A percentile compares a stretch with the other conserved stretches of the same genome.
Evolutionary conservation across 53 echinoderm and acorn worm genomes (phyloP).

Genomic region (Holothuria leucospilota): DNA sequence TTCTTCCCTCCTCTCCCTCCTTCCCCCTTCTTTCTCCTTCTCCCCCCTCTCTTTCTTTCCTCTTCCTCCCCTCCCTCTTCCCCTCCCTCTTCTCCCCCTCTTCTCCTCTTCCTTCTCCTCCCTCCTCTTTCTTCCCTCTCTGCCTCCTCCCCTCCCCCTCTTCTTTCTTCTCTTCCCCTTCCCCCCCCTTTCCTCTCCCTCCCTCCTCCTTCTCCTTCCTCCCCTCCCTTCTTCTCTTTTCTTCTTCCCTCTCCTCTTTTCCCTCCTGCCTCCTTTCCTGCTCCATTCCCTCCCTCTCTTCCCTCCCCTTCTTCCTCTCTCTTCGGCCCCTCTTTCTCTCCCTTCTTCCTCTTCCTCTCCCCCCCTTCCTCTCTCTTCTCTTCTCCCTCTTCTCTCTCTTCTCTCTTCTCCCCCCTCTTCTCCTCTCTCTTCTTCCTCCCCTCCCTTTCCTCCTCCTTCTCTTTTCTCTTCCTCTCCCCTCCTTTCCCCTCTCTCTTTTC

Average conservation of each 20-base stretch:
- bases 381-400: neutral
- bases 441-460: too few relatives aligned
- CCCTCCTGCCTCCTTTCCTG: neutral
- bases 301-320: neutral
- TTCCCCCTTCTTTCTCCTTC: too few relatives aligned
- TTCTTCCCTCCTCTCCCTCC: neutral
- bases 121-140: neutral
- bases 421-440: too few relatives aligned
- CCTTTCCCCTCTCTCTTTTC: too few relatives aligned
- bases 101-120: neutral
- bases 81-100: neutral
- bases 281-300: too few relatives aligned
- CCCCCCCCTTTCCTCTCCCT: neutral
- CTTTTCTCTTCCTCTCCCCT: neutral
- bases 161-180: neutral
- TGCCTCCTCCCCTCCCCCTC: neutral
- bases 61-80: neutral
- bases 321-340: neutral
- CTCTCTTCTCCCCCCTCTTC: too few relatives aligned
- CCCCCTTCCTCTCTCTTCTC: neutral
- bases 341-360: neutral
- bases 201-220: neutral
- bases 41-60: neutral
- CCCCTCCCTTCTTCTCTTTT: neutral
- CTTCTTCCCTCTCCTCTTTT: neutral